phyloP scores from a whole-genome alignment of 2,113 vertebrate genomes.

The Rafetus swinhoei region DNA sequence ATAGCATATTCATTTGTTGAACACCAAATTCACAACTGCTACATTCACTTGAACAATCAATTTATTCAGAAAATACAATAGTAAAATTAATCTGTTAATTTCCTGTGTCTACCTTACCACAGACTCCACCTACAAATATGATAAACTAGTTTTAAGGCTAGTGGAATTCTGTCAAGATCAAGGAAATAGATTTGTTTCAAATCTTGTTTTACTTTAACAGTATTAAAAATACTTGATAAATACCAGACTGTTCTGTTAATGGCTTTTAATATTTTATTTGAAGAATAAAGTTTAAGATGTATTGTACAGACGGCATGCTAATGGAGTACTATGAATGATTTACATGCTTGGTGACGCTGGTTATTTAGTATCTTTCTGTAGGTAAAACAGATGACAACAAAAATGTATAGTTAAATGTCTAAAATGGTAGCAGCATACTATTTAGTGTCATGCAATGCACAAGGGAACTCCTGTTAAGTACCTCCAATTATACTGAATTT shows the following conservation, averaged over 20 bases:
- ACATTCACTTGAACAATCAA: not conserved
- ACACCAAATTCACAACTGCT: not conserved
- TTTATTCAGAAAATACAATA: not conserved
- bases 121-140: not conserved
- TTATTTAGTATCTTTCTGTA: not conserved
- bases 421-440: not conserved
- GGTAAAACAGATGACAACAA: not conserved
- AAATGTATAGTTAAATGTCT: not conserved
- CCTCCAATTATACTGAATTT: not conserved
- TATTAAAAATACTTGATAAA: not conserved
- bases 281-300: not conserved
- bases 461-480: not conserved
- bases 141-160: constrained; percentile 11
- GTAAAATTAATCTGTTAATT: not conserved
- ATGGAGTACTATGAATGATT: not conserved
- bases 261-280: not conserved
- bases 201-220: not conserved
- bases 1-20: not conserved
- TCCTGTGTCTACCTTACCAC: not conserved
- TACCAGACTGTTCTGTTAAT: not conserved
- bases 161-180: not conserved
- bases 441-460: not conserved
- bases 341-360: not conserved
- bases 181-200: not conserved
- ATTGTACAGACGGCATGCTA: not conserved